Evolutionary conservation across 2,888 invertebrate genomes (phyloP).

Genomic region (Hoplodrina blanda): DNA sequence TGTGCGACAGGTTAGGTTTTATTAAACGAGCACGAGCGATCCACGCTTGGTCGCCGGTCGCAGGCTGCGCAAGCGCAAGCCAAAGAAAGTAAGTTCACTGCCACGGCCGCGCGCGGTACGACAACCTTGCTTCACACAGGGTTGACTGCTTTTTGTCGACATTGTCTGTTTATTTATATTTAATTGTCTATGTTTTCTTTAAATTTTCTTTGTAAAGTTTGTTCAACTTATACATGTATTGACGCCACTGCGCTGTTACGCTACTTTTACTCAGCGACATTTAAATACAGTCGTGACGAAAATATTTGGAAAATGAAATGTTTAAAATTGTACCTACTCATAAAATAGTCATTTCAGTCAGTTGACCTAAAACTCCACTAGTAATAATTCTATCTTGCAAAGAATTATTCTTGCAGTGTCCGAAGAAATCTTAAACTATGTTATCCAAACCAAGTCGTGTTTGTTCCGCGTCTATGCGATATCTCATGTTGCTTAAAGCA

Average conservation of each 20-base stretch:
- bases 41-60: constrained; percentile 81
- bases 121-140: constrained; percentile 82
- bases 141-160: constrained; percentile 57
- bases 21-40: constrained; percentile 75
- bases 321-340: neutral
- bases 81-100: constrained; percentile 90
- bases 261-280: neutral
- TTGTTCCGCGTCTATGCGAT: neutral
- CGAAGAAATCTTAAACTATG: neutral
- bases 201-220: neutral
- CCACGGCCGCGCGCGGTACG: constrained; percentile 86
- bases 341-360: neutral
- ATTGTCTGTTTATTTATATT: constrained; percentile 11
- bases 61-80: constrained; percentile 67
- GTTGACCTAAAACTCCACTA: neutral
- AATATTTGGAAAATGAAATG: neutral
- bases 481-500: constrained; percentile 10
- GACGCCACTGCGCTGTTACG: neutral
- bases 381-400: no score
- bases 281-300: neutral
- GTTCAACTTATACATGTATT: neutral
- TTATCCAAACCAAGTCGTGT: neutral
- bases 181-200: constrained; percentile 3
- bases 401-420: no score
- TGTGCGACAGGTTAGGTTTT: constrained; percentile 65